Percentiles rank a stretch among this genome's conserved stretches.
Evolutionary conservation across 2,797 vertebrate species (phyloP).

Genomic region (Anomalospiza imberbis): DNA sequence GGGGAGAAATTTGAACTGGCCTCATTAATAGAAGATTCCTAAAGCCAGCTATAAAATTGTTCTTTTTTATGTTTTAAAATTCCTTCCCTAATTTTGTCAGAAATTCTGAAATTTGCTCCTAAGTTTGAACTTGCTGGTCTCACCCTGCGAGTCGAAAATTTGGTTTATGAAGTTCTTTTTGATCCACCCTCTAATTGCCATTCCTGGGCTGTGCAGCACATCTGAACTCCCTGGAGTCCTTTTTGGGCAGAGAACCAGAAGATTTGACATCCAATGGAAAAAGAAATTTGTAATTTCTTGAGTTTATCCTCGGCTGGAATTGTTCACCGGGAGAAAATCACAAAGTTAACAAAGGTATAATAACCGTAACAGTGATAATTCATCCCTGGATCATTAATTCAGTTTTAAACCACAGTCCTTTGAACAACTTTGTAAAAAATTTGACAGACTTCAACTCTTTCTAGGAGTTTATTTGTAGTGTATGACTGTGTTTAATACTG

Average conservation of each 20-base stretch:
- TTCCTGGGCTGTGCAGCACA: neutral
- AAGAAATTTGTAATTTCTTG: neutral
- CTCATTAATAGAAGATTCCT: neutral
- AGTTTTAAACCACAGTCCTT: neutral
- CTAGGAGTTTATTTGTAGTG: neutral
- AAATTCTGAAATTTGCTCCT: neutral
- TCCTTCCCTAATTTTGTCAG: neutral
- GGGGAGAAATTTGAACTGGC: slow-evolving; percentile 11
- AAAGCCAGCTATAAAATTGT: neutral
- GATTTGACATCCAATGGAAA: neutral
- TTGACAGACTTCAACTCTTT: neutral
- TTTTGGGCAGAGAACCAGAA: neutral
- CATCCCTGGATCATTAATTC: neutral
- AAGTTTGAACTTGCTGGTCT: neutral
- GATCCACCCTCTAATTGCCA: neutral
- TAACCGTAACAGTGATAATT: neutral
- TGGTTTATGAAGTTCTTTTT: neutral
- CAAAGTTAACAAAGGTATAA: neutral
- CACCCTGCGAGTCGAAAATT: neutral
- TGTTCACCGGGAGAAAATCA: neutral
- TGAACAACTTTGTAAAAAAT: neutral
- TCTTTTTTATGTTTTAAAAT: neutral
- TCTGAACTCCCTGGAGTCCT: neutral
- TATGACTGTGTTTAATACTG: neutral
- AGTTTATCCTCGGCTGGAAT: neutral